phyloP scores from a whole-genome alignment of 2,113 vertebrate species.

The Oncorhynchus clarkii region DNA sequence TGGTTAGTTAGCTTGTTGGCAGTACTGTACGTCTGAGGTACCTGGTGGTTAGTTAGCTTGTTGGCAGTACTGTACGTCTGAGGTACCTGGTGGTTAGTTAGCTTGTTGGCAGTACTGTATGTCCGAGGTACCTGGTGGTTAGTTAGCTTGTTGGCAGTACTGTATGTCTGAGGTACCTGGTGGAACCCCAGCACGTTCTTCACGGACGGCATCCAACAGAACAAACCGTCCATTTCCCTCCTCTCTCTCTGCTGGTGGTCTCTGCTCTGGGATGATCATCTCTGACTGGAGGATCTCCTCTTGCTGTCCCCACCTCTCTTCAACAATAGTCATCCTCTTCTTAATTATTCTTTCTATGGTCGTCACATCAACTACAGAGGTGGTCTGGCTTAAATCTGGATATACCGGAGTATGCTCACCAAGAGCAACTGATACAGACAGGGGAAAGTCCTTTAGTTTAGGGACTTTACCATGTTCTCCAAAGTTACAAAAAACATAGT shows the following conservation, averaged over 20 bases:
- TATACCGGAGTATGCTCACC: slow-evolving; percentile 22
- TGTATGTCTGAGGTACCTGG: slow-evolving; percentile 29
- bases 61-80: too few species aligned
- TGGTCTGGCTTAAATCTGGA: slow-evolving; percentile 23
- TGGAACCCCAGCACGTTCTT: slow-evolving; percentile 30
- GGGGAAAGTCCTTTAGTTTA: neutral
- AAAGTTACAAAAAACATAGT: too few species aligned
- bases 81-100: too few species aligned
- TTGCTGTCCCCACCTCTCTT: slow-evolving; percentile 17
- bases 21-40: too few species aligned
- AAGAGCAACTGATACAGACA: slow-evolving; percentile 37
- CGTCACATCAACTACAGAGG: slow-evolving; percentile 31
- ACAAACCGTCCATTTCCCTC: slow-evolving; percentile 30
- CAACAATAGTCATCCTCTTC: slow-evolving; percentile 50
- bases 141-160: too few species aligned
- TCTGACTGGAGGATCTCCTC: slow-evolving; percentile 38
- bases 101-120: too few species aligned
- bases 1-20: too few species aligned
- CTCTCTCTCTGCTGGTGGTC: slow-evolving; percentile 19
- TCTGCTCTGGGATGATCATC: slow-evolving; percentile 24
- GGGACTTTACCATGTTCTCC: too few species aligned
- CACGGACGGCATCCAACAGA: slow-evolving; percentile 32
- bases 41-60: too few species aligned
- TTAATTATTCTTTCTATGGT: slow-evolving; percentile 33
- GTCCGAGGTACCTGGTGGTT: too few species aligned